Evolutionary conservation across 2,113 vertebrate genomes (phyloP).

Genomic region (Gopherus flavomarginatus): DNA sequence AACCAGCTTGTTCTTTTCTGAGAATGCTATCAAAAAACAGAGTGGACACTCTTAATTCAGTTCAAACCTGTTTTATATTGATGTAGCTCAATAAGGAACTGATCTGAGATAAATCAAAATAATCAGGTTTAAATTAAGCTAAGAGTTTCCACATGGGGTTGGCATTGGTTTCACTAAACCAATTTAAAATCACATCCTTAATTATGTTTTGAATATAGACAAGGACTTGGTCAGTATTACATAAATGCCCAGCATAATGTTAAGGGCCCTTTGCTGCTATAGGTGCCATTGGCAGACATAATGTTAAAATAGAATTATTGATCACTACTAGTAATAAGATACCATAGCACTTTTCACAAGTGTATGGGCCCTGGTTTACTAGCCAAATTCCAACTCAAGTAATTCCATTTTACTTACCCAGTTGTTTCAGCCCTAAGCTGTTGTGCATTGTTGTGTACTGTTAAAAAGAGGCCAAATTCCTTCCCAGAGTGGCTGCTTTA

Average conservation of each 20-base stretch:
- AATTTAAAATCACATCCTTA: neutral
- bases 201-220: rapidly evolving
- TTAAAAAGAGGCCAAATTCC: neutral
- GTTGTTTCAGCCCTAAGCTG: neutral
- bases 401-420: neutral
- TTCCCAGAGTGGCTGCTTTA: neutral
- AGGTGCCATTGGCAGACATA: neutral
- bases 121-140: neutral
- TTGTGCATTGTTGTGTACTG: neutral
- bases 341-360: neutral
- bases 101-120: neutral
- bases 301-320: neutral
- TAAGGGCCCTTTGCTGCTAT: neutral
- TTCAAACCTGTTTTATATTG: neutral
- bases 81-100: neutral
- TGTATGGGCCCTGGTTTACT: neutral
- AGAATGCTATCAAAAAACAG: neutral
- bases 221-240: neutral
- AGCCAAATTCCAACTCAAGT: neutral
- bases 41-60: neutral
- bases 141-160: neutral
- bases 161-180: neutral
- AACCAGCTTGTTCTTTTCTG: too few relatives aligned
- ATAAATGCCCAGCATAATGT: neutral
- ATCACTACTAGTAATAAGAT: neutral